A percentile compares a stretch with the other conserved stretches of the same genome.
These are phyloP conservation scores for Nemotelus nigrinus DNA, from an alignment of 2,888 invertebrate genomes.

Conservation along the genomic window DNA sequence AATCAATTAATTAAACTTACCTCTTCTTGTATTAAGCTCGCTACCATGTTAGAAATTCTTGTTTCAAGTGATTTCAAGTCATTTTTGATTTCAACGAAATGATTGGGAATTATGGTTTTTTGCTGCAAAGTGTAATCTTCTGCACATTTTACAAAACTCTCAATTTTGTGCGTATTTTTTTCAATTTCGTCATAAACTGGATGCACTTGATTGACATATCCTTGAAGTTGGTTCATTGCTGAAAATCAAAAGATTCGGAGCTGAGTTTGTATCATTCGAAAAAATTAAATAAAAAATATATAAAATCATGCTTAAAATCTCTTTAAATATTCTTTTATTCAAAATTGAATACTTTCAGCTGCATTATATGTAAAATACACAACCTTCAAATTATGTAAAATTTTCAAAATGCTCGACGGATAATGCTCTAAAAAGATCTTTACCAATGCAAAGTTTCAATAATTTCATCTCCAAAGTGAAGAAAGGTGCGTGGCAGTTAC, in stretches of 20 bases:
- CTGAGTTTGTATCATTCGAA: too few species aligned
- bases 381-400: too few species aligned
- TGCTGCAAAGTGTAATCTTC: slow-evolving; percentile 59
- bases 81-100: slow-evolving; percentile 61
- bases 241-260: neutral
- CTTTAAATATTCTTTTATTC: too few species aligned
- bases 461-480: too few species aligned
- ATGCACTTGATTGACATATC: slow-evolving; percentile 65
- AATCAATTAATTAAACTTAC: slow-evolving; percentile 50
- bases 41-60: slow-evolving; percentile 59
- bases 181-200: slow-evolving; percentile 61
- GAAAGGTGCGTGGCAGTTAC: too few species aligned
- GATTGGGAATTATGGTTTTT: slow-evolving; percentile 59
- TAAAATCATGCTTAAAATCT: too few species aligned
- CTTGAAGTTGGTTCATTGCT: slow-evolving; percentile 68
- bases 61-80: slow-evolving; percentile 62
- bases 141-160: slow-evolving; percentile 59
- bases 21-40: slow-evolving; percentile 62
- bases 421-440: too few species aligned
- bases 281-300: too few species aligned
- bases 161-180: slow-evolving; percentile 60
- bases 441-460: too few species aligned
- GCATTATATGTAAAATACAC: too few species aligned
- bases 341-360: too few species aligned
- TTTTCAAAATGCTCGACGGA: too few species aligned